Base-by-base conservation (phyloP, 2,797 vertebrate species). In the Austrolebias charrua region DNA sequence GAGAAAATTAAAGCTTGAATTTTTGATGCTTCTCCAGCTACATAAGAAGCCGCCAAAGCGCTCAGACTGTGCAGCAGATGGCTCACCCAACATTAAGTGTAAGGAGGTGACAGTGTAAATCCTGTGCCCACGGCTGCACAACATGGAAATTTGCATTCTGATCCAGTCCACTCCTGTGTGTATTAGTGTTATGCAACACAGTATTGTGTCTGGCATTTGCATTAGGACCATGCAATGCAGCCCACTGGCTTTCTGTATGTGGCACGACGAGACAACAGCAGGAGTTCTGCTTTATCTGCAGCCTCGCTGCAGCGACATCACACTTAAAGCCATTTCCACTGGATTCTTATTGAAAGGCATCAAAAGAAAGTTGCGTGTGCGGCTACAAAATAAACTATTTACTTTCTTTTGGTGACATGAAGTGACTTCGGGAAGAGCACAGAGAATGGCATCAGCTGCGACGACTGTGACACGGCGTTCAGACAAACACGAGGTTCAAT, bases 121-220 rank as follows among this genome's bases (percentile, higher is more conserved):
- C 68, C 76, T 69, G 55, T 52, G 81, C 82, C 75, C 55, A 4
- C 60, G 66, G 84, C 80, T 73, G 59, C 68, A 67, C 77, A 80
- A 82, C 78, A 76, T 74, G 69, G 74, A 88, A 89, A 87, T 81
- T 80, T 80, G 70, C 79, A 82, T 88, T 80, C 80, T 79, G 80
- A 87, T 85, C 81, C 75, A 73, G 78, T 84, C 78, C 75, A 58
- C 81, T 83, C 81, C 71, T 76, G 75, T 79, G 69, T 84, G 82
- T 85, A 78, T 87, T 86, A 83, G 73, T 81, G 83, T 89, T 88
- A 83, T 67, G 82, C 85, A 90, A 83, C 78, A 73, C 54, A 71
- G 80, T 82, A 86, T 89, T 88, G 81, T 90, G 87, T 89, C 83
- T 88, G 78, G 81, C 85, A 84, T 86, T 88, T 89, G 85, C 83